These are phyloP conservation scores for Zosterops japonicus DNA, from an alignment of 2,113 vertebrate genomes.

Conservation along the genomic window DNA sequence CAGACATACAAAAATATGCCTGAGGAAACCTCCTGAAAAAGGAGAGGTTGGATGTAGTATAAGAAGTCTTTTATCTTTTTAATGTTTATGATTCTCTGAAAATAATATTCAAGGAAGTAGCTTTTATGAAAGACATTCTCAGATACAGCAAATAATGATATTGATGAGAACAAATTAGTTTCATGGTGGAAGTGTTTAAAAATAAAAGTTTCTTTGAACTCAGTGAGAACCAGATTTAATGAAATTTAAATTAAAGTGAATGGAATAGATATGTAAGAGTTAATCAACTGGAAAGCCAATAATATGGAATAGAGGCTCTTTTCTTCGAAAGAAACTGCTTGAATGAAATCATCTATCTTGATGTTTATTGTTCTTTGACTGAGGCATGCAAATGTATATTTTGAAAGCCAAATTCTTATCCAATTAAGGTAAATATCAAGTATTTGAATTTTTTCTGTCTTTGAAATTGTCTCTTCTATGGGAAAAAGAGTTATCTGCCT, in stretches of 20 bases:
- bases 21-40: neutral
- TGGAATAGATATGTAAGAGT: conserved; percentile 24
- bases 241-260: conserved; percentile 53
- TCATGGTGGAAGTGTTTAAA: conserved; percentile 36
- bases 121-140: neutral
- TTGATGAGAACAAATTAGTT: conserved; percentile 47
- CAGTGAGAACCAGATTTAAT: conserved; percentile 36
- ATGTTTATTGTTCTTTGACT: conserved; percentile 52
- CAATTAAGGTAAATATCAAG: neutral
- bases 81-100: conserved; percentile 34
- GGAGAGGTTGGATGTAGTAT: neutral
- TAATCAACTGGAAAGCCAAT: conserved; percentile 33
- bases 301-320: neutral
- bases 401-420: conserved; percentile 32
- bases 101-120: conserved; percentile 14
- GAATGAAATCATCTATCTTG: neutral
- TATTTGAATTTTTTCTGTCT: neutral
- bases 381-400: neutral
- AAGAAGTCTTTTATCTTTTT: neutral
- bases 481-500: neutral
- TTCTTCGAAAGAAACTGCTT: neutral
- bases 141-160: conserved; percentile 29
- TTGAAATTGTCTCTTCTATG: neutral
- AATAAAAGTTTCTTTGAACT: conserved; percentile 55
- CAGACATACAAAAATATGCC: neutral